phyloP scores from a whole-genome alignment of 2,888 invertebrate species.

The Phania funesta region DNA sequence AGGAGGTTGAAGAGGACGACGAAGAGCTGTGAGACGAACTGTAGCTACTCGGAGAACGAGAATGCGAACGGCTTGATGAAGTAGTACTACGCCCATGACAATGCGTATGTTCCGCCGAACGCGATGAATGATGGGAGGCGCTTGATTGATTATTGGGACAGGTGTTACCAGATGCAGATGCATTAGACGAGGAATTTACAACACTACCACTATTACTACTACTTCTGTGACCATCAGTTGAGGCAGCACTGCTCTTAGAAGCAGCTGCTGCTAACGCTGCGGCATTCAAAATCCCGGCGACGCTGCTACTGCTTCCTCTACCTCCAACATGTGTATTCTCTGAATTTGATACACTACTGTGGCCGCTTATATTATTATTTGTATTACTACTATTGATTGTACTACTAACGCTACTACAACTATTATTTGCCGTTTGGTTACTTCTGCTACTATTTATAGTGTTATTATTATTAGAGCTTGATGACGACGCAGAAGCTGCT shows the following conservation, averaged over 20 bases:
- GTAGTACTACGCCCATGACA: constrained; percentile 81
- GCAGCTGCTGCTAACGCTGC: constrained; percentile 72
- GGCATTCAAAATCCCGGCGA: constrained; percentile 77
- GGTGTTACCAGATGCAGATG: constrained; percentile 49
- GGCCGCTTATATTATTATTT: constrained; percentile 76
- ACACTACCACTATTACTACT: constrained; percentile 74
- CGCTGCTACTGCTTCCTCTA: constrained; percentile 59
- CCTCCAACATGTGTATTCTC: constrained; percentile 54
- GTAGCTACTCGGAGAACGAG: constrained; percentile 81
- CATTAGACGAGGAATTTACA: constrained; percentile 71
- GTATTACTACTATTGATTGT: constrained; percentile 79
- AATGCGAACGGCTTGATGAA: constrained; percentile 82
- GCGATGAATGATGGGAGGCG: constrained; percentile 69
- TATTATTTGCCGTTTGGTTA: constrained; percentile 70
- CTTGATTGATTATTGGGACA: constrained; percentile 60
- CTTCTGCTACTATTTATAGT: constrained; percentile 50
- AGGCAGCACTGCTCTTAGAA: constrained; percentile 35
- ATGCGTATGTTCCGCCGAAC: constrained; percentile 69
- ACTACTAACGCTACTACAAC: constrained; percentile 74
- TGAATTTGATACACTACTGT: constrained; percentile 72
- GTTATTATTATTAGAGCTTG: constrained; percentile 71
- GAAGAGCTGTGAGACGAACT: constrained; percentile 80
- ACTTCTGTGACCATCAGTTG: constrained; percentile 46
- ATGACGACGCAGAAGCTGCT: constrained; percentile 54
- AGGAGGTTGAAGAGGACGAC: constrained; percentile 75